Conservation (phyloP, 2,113 vertebrate species). For the Diadophis punctatus region DNA sequence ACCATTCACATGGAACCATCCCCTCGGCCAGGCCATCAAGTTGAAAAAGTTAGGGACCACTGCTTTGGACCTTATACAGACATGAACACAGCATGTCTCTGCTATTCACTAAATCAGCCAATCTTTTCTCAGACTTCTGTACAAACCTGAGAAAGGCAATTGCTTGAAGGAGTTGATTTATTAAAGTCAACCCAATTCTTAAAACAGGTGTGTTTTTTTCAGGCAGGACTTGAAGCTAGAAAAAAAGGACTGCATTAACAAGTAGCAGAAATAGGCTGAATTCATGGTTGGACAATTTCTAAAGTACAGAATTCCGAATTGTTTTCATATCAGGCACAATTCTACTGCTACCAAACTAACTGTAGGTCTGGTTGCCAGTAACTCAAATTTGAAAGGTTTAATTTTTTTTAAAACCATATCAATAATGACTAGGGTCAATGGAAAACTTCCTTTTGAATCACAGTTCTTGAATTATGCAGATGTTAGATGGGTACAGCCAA, state of each 20-base stretch:
- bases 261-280: background rate
- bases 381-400: background rate
- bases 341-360: background rate
- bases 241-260: background rate
- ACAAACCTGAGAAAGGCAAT: background rate
- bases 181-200: background rate
- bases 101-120: background rate
- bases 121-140: background rate
- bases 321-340: background rate
- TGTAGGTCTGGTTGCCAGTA: background rate
- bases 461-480: background rate
- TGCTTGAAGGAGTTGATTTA: background rate
- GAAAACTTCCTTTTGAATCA: background rate
- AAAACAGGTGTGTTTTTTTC: background rate
- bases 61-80: background rate
- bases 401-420: background rate
- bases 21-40: background rate
- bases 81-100: background rate
- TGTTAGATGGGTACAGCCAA: background rate
- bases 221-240: background rate
- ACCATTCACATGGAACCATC: background rate
- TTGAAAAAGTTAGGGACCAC: background rate
- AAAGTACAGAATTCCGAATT: background rate
- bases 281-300: background rate
- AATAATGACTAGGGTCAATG: background rate